These are phyloP conservation scores for Diplosoma virens DNA, from an alignment of 23 tunicate species.

Conservation along the genomic window DNA sequence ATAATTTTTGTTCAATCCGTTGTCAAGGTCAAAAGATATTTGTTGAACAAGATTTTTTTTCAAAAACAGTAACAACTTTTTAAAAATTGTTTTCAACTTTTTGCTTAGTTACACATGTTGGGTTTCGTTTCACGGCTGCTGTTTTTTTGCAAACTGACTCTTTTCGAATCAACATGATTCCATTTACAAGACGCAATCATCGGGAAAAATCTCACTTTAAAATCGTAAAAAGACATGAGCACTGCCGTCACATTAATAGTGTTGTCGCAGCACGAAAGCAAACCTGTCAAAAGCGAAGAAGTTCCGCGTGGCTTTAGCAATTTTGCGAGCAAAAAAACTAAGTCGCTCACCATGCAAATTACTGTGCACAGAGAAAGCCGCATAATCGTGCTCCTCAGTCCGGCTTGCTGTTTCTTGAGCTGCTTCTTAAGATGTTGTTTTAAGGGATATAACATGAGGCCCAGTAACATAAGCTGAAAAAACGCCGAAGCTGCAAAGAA, in stretches of 20 bases:
- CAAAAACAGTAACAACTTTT: too few relatives aligned
- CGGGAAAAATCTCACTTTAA: slow-evolving; percentile 5
- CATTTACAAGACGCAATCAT: too few relatives aligned
- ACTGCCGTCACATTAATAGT: slow-evolving; percentile 2
- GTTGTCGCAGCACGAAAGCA: slow-evolving; percentile 21
- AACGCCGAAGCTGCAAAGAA: slow-evolving; percentile 1
- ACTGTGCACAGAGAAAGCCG: slow-evolving; percentile 11
- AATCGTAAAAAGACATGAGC: slow-evolving; percentile 15
- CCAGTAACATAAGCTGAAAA: slow-evolving; percentile 1
- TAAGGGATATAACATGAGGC: slow-evolving; percentile 17
- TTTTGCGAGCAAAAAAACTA: slow-evolving; percentile 5
- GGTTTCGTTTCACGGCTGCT: too few relatives aligned
- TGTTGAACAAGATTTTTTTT: too few relatives aligned
- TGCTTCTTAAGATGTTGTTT: not conserved
- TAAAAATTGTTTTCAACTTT: too few relatives aligned
- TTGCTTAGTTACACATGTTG: too few relatives aligned
- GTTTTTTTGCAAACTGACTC: too few relatives aligned
- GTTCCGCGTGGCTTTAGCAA: not conserved
- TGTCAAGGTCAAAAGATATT: too few relatives aligned
- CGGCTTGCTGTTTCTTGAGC: not conserved
- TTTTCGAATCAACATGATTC: too few relatives aligned
- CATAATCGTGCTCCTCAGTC: not conserved
- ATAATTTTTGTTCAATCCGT: too few relatives aligned
- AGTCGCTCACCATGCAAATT: slow-evolving; percentile 21
- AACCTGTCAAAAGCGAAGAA: not conserved